Percentiles rank a stretch among this genome's conserved stretches.
phyloP scores from a whole-genome alignment of 2,888 invertebrate genomes.

The Crocallis elinguaria region DNA sequence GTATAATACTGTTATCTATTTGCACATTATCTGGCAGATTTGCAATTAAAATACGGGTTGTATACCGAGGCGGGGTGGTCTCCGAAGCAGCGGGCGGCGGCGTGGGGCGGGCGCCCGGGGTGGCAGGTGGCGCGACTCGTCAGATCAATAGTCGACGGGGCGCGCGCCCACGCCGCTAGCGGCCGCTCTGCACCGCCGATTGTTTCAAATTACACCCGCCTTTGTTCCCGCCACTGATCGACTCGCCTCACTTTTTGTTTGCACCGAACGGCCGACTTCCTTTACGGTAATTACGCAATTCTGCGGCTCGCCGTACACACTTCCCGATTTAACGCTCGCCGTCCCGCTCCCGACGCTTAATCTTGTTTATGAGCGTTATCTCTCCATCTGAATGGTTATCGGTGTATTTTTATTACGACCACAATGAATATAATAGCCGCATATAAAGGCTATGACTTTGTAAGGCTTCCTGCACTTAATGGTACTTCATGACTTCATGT shows the following conservation, averaged over 20 bases:
- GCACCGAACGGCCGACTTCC: conserved; percentile 79
- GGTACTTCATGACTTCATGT: conserved; percentile 19
- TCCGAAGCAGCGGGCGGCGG: conserved; percentile 44
- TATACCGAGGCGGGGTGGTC: conserved; percentile 52
- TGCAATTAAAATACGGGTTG: conserved; percentile 84
- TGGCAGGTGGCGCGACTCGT: conserved; percentile 63
- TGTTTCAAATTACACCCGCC: conserved; percentile 83
- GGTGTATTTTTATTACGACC: conserved; percentile 32
- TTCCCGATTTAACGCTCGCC: conserved; percentile 60
- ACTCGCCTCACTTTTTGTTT: conserved; percentile 81
- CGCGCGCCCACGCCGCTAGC: conserved; percentile 69
- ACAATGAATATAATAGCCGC: conserved; percentile 35
- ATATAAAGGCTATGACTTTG: conserved; percentile 31
- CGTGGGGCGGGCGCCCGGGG: conserved; percentile 49
- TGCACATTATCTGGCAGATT: conserved; percentile 84
- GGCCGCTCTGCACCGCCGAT: conserved; percentile 77
- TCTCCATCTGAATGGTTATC: conserved; percentile 38
- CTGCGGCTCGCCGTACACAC: conserved; percentile 68
- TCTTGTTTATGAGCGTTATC: conserved; percentile 53
- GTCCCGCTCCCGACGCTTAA: conserved; percentile 47
- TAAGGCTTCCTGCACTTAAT: conserved; percentile 28
- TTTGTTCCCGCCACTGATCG: conserved; percentile 82
- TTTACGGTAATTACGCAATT: conserved; percentile 81
- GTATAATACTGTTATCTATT: conserved; percentile 84
- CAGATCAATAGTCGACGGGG: conserved; percentile 83